A percentile compares a stretch with the other conserved stretches of the same genome.
Evolutionary conservation across 2,888 invertebrate species (phyloP).

Genomic region (Pachydiplax longipennis): DNA sequence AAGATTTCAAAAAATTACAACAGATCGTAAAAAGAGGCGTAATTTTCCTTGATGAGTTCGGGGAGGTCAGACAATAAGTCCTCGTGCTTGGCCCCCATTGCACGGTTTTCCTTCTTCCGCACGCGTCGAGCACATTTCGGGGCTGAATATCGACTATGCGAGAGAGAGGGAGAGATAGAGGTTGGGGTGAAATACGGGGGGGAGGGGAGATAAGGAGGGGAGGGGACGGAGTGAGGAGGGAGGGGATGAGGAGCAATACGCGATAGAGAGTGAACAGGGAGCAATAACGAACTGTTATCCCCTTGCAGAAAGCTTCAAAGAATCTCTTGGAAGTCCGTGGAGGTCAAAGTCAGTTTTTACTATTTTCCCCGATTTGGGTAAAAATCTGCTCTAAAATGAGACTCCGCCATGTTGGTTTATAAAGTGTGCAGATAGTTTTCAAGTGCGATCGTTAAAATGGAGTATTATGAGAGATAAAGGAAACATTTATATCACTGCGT

Average conservation of each 20-base stretch:
- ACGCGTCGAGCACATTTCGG: background rate
- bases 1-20: no score
- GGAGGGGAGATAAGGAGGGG: background rate
- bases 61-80: background rate
- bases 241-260: background rate
- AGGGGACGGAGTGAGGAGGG: background rate
- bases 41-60: background rate
- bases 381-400: no score
- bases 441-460: no score
- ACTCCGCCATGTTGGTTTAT: no score
- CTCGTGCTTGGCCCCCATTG: background rate
- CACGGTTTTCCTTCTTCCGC: background rate
- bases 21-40: background rate
- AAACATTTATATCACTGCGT: no score
- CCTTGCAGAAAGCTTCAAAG: no score
- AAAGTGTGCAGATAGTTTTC: no score
- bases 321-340: no score
- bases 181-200: background rate
- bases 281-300: no score
- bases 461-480: no score
- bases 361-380: no score
- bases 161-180: background rate
- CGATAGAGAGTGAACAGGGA: background rate
- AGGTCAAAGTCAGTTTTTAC: no score
- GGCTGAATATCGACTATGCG: background rate